Evolutionary conservation across 2,797 vertebrate species (phyloP), one percentile per base, ranked within the genome.

Genomic region (Vespertilio murinus): DNA sequence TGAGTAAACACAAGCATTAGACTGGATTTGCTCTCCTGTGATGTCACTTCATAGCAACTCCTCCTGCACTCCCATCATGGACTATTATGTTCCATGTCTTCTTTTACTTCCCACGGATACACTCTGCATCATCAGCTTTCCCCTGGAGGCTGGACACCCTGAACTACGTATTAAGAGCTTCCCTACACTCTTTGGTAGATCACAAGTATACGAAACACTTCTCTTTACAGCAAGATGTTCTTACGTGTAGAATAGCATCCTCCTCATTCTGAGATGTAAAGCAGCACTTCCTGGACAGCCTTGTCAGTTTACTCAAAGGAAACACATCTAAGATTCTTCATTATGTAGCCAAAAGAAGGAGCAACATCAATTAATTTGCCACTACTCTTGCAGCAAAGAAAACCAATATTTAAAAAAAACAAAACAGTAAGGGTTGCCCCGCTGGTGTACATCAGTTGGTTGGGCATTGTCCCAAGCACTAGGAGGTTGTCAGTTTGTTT

Each of bases 241-340:
- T 79, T 56, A 33, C 64, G 38, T 17, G 38, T 74, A 42, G n/a
- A 33, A 35, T 17, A 20, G 6, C n/a, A 73, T 4, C 30, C 28
- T 25, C 45, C 33, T 77, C 64, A 8, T 45, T 74, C 22, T 52
- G 35, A 54, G n/a, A n/a, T 30, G 59, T 59, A 80, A 65, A 38
- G 70, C 11, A 47, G 33, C 28, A 86, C 10, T 52, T 78, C 47
- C 54, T 30, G 16, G 18, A 40, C 16, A 75, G 74, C 78, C 16
- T 78, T 93, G 67, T 74, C 71, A 71, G 59, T 56, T 78, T 83
- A n/a, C 23, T 83, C 52, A 86, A 69, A 91, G 89, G 22, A 78
- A 82, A 93, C 23, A 25, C 8, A 49, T 73, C 64, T 7, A 77
- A 23, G 25, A 84, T 49, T 33, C 42, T 33, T n/a, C 7, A 23